phyloP scores from a whole-genome alignment of 2,888 invertebrate species.

The Homarus gammarus region DNA sequence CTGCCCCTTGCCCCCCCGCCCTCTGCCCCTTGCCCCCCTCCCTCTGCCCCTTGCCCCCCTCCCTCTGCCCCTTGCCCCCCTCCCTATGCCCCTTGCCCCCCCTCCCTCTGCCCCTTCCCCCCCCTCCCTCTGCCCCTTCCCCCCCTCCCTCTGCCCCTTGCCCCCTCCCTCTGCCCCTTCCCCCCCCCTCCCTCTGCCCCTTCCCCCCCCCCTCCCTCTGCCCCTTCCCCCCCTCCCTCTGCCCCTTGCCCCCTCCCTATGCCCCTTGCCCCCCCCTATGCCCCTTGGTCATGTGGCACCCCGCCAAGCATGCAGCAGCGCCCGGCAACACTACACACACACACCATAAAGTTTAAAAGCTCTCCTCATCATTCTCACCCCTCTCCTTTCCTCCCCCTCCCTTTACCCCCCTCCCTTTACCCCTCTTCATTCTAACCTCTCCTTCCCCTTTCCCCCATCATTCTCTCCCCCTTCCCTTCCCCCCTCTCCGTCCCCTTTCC shows the following conservation, averaged over 20 bases:
- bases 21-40: not conserved
- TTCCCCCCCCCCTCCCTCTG: not conserved
- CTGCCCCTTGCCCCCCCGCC: not conserved
- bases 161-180: not conserved
- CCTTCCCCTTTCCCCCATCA: too few relatives aligned
- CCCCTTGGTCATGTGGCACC: not conserved
- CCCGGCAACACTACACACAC: too few relatives aligned
- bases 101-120: not conserved
- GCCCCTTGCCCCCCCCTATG: not conserved
- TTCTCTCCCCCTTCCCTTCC: too few relatives aligned
- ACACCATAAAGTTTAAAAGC: too few relatives aligned
- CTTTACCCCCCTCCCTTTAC: not conserved
- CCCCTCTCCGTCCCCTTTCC: not conserved
- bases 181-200: not conserved
- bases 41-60: too few relatives aligned
- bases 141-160: not conserved
- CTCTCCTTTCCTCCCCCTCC: not conserved
- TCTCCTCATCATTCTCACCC: too few relatives aligned
- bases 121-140: too few relatives aligned
- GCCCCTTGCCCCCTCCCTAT: not conserved
- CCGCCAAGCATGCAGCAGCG: too few relatives aligned
- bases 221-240: not conserved
- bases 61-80: not conserved
- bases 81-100: not conserved
- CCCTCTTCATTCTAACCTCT: not conserved